These are phyloP conservation scores for Scaptomyza reducta DNA, from an alignment of 2,888 invertebrate genomes.

Conservation along the genomic window DNA sequence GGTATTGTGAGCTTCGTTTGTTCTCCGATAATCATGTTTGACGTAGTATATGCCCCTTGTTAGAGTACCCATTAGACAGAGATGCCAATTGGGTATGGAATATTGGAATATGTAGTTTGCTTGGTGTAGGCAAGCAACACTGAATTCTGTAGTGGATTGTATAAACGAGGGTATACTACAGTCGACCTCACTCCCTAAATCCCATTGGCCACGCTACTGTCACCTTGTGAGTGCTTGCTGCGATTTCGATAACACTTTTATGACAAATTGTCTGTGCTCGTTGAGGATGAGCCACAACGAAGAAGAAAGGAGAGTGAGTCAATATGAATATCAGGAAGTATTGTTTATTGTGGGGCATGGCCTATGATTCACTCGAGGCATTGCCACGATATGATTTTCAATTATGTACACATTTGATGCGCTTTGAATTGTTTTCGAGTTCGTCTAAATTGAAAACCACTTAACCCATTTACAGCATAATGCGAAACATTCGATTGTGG, in stretches of 20 bases:
- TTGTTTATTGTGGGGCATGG: slow-evolving; percentile 2
- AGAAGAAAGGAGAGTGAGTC: slow-evolving; percentile 14
- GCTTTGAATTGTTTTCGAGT: slow-evolving; percentile 22
- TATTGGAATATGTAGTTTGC: background rate
- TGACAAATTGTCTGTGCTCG: slow-evolving; percentile 46
- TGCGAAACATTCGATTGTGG: slow-evolving; percentile 63
- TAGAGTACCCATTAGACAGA: slow-evolving; percentile 2
- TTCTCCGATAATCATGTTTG: slow-evolving; percentile 46
- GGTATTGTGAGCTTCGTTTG: slow-evolving; percentile 50
- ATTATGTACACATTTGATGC: slow-evolving; percentile 35
- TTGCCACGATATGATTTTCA: slow-evolving; percentile 42
- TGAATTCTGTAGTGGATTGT: background rate
- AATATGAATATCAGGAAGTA: slow-evolving; percentile 30
- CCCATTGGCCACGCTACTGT: background rate
- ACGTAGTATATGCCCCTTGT: slow-evolving; percentile 58
- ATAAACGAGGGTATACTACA: background rate
- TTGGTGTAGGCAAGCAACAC: rapidly evolving
- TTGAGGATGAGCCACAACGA: slow-evolving; percentile 6
- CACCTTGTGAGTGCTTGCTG: slow-evolving; percentile 20
- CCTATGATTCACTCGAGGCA: slow-evolving; percentile 48
- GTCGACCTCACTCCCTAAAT: background rate
- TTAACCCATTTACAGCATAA: slow-evolving; percentile 75
- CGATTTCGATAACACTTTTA: slow-evolving; percentile 24
- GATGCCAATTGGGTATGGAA: background rate
- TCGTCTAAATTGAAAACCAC: slow-evolving; percentile 70